Base-by-base conservation (phyloP, 2,888 invertebrate species). In the Acleris laterana region DNA sequence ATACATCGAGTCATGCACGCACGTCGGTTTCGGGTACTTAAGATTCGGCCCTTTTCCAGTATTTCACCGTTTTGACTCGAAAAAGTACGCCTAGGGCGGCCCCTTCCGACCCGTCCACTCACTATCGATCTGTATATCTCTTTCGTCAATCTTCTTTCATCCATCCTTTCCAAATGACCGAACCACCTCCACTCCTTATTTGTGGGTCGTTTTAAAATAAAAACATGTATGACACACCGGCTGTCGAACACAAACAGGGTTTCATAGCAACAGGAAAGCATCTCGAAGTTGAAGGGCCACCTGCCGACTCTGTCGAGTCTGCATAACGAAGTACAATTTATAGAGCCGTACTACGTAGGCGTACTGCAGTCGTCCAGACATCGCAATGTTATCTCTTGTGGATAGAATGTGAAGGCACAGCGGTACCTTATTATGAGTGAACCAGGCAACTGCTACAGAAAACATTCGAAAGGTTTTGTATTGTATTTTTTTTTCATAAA, bases 281-380 rank as follows among this genome's bases (percentile, higher is more conserved):
- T 72, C 72, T 67, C 56, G 55, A 61, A 56, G 58, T 68, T 66
- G 62, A 62, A 77, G 74, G 78, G 82, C 88, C 89, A 90, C 89
- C 89, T 90, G 90, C 85, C 87, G 80, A 72, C 76, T 70, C 71
- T 75, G 82, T 80, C 72, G 72, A 61, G 72, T 75, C 77, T 79
- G 82, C 82, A 85, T 89, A 90, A 88, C 89, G 84, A 89, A 88
- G 82, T 80, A 80, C 82, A 84, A 89, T 90, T 88, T 89, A 90
- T 89, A 85, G 82, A 76, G 75, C 80, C 70, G 74, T 72, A 59
- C 62, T 63, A 69, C 74, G 80, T 80, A 74, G 80, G 80, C 75
- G 77, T 70, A 70, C 65, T 44, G 62, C 59, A 68, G 56, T 68
- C 63, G 62, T 56, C 68, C 62, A 69, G 64, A 68, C 66, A 69